phyloP scores from a whole-genome alignment of 2,113 vertebrate species.

The Etheostoma spectabile region DNA sequence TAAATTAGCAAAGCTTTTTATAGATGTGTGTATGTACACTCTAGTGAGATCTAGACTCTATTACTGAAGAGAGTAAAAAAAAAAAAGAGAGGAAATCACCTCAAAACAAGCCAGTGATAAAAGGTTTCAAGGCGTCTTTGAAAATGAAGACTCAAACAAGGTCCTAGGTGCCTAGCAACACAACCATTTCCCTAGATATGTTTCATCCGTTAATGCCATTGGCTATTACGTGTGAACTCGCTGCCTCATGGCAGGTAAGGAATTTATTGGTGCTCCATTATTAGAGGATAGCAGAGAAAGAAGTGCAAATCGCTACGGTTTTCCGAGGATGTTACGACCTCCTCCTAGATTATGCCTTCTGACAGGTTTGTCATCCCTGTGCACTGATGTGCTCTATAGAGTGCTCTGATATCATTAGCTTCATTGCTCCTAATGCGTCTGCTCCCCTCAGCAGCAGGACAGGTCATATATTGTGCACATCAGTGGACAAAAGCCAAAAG shows the following conservation, averaged over 20 bases:
- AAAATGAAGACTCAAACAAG: constrained; percentile 97
- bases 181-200: constrained; percentile 94
- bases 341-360: constrained; percentile 94
- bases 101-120: constrained; percentile 94
- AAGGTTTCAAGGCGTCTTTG: constrained; percentile 90
- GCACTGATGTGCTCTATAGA: constrained; percentile 93
- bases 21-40: no score
- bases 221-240: constrained; percentile 81
- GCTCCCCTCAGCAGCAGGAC: constrained; percentile 86
- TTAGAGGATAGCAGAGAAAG: constrained; percentile 92
- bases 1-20: no score
- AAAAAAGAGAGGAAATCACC: constrained; percentile 89
- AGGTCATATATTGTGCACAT: constrained; percentile 90
- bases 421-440: constrained; percentile 98
- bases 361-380: constrained; percentile 97
- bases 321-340: constrained; percentile 93
- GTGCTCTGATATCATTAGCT: constrained; percentile 99
- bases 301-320: constrained; percentile 90
- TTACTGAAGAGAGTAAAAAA: constrained; percentile 88
- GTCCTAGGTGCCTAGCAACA: constrained; percentile 87
- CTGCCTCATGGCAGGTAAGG: constrained; percentile 89
- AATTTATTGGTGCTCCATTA: constrained; percentile 97
- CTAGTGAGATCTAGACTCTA: constrained; percentile 90
- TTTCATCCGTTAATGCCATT: constrained; percentile 92
- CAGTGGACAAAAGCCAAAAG: constrained; percentile 75